Percentiles rank a stretch among this genome's conserved stretches.
Evolutionary conservation across 2,888 invertebrate species (phyloP).

Genomic region (Drosophila nigricruria): DNA sequence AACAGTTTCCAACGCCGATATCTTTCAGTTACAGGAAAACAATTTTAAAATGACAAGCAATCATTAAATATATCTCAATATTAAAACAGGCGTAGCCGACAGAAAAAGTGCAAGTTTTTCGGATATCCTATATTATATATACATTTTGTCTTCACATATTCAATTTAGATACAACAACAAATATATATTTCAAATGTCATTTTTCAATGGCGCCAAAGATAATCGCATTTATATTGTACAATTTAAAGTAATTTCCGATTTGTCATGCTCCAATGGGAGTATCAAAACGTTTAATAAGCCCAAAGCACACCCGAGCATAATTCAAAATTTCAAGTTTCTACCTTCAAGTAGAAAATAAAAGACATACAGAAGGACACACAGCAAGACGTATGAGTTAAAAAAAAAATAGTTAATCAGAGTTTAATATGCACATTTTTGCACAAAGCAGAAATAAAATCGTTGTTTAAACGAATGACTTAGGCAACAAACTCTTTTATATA

Average conservation of each 20-base stretch:
- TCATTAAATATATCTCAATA: too few species aligned
- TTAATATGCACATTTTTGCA: slow-evolving; percentile 2
- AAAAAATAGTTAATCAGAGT: not conserved
- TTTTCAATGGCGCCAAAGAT: not conserved
- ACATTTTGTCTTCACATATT: not conserved
- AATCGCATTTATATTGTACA: not conserved
- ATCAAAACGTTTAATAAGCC: not conserved
- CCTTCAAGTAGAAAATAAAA: too few species aligned
- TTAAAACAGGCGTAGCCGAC: too few species aligned
- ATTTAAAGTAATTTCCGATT: not conserved
- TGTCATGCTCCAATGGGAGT: not conserved
- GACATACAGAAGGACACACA: not conserved
- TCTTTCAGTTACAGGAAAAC: too few species aligned
- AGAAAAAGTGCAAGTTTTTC: too few species aligned
- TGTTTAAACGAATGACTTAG: slow-evolving; percentile 54
- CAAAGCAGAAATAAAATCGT: not conserved
- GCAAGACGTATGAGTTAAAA: not conserved
- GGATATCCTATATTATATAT: too few species aligned
- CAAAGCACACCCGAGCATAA: not conserved
- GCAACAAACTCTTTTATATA: slow-evolving; percentile 51
- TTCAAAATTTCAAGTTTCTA: not conserved
- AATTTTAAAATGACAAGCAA: too few species aligned
- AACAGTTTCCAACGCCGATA: too few species aligned
- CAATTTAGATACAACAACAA: not conserved
- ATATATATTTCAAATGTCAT: not conserved